Base-by-base conservation (phyloP, 1,140 invertebrate species). In the Hydropsyche tenuis region DNA sequence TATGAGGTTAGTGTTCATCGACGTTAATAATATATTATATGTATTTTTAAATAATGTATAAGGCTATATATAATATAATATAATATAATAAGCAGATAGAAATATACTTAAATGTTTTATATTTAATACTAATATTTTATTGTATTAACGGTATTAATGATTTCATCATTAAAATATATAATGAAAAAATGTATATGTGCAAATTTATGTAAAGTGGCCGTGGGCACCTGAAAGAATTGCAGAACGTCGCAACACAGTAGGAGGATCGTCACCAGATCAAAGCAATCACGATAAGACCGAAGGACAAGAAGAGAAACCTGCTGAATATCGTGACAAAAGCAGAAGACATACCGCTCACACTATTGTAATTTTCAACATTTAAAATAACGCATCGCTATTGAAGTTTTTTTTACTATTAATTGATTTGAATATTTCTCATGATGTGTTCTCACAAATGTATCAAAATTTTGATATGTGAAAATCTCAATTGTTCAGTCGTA, bases 191-290 rank as follows among this genome's bases (percentile, higher is more conserved):
- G 27, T 11, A 45, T 18, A 68, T 43, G 4, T 66, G 25, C 60
- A 6, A 25, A 65, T 68, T 68, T 68, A 27, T 68, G 43, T 68
- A 22, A 70, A 91, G 90, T 90, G 89, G 81, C 85, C 90, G 86
- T 90, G 89, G 88, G 79, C 89, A 85, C 88, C 90, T 78, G 89
- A 90, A 69, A 80, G 82, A 30, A 79, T 72, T 0, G 66, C 53
- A 16, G 72, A 70, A 1, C 69, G 73, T 20, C 79, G 79, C 27
- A 81, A 78, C 46, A 79, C 79, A 66, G 79, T 83, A 65, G 80
- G 79, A 23, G 72, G 63, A n/a, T n/a, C n/a, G 12, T 79, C 80
- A 75, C 78, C 80, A 79, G 79, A 78, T 53, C 83, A 84, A 20
- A 4, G 11, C 11, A 48, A 14, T 48, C 14, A 14, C 14, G 11